Conservation (phyloP, 2,797 vertebrate genomes). For the Sitta carolinensis region DNA sequence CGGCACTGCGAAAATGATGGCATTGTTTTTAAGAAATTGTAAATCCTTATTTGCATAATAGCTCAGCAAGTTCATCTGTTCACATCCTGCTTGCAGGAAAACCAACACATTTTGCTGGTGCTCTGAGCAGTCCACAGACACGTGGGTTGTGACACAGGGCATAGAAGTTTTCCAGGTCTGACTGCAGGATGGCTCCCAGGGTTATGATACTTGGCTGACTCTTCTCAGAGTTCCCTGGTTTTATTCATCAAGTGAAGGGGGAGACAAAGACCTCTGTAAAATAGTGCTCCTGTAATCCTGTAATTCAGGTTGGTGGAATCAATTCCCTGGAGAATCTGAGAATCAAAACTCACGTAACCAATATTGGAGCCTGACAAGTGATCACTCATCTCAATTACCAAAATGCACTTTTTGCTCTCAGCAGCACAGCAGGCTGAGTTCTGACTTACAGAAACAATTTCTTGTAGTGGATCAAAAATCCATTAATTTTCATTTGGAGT, state of each 20-base stretch:
- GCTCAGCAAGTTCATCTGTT: constrained; percentile 16
- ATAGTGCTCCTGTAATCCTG: neutral
- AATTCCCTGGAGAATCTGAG: neutral
- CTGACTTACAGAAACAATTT: neutral
- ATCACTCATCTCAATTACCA: neutral
- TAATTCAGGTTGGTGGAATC: neutral
- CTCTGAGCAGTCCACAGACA: constrained; percentile 25
- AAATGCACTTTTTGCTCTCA: neutral
- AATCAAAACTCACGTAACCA: neutral
- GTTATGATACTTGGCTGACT: neutral
- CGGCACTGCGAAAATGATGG: neutral
- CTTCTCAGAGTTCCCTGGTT: neutral
- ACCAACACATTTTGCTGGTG: constrained; percentile 18
- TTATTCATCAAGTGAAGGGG: neutral
- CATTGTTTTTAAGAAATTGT: neutral
- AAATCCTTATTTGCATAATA: neutral
- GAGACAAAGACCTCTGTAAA: neutral
- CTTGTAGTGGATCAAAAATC: neutral
- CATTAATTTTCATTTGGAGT: neutral
- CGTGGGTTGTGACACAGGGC: neutral
- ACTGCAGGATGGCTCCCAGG: neutral
- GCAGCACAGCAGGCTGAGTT: neutral
- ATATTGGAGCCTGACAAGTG: neutral
- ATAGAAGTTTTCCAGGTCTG: constrained; percentile 1
- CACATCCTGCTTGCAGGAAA: constrained; percentile 9